phyloP scores from a whole-genome alignment of 2,797 vertebrate genomes.

The Falco peregrinus region DNA sequence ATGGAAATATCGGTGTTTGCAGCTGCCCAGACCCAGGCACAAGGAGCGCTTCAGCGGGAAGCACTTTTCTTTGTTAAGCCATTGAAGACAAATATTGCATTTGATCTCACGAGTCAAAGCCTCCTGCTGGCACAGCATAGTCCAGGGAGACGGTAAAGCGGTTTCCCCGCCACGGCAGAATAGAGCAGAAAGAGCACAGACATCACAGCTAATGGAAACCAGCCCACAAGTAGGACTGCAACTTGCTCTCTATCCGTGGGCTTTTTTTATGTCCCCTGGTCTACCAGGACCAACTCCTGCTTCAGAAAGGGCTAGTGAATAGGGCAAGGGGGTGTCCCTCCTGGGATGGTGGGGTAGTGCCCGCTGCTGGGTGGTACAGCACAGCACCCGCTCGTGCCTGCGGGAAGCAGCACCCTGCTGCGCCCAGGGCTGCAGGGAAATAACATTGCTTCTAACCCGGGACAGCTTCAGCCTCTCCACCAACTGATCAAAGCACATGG shows the following conservation, averaged over 20 bases:
- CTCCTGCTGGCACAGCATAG: not conserved
- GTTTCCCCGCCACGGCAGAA: not conserved
- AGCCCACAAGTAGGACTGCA: not conserved
- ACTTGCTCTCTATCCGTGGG: not conserved
- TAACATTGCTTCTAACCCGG: not conserved
- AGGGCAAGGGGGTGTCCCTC: not conserved
- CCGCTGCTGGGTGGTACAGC: not conserved
- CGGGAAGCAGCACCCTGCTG: not conserved
- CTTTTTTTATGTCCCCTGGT: not conserved
- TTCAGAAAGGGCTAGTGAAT: not conserved
- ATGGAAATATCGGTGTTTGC: not conserved
- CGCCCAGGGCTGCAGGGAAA: not conserved
- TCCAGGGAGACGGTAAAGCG: not conserved
- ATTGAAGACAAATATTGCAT: not conserved
- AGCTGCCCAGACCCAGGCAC: not conserved
- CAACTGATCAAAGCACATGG: not conserved
- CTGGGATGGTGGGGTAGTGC: not conserved
- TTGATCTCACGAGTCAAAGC: not conserved
- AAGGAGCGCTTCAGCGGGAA: not conserved
- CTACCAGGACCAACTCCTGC: not conserved
- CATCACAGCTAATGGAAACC: not conserved
- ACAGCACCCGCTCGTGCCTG: accelerated
- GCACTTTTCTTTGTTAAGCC: not conserved
- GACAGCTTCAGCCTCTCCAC: not conserved
- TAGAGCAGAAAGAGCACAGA: not conserved